A percentile compares a stretch with the other conserved stretches of the same genome.
Evolutionary conservation across 2,113 vertebrate genomes (phyloP).

Genomic region (Lophochroa leadbeateri): DNA sequence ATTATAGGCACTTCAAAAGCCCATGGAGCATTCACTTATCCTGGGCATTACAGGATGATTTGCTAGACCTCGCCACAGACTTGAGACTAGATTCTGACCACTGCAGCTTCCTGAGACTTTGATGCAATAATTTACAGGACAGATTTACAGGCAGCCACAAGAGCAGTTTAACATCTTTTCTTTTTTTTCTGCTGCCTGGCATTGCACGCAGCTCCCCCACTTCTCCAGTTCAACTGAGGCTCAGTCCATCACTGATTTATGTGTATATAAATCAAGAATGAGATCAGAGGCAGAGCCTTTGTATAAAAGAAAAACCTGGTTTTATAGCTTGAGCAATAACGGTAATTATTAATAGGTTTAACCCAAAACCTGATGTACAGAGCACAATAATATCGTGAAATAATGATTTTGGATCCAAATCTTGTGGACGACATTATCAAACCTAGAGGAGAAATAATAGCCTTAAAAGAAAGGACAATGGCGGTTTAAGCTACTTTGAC

Average conservation of each 20-base stretch:
- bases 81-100: background rate
- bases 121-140: conserved; percentile 13
- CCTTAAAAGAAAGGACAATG: background rate
- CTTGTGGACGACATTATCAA: background rate
- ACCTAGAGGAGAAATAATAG: background rate
- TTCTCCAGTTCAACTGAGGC: background rate
- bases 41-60: background rate
- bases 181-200: background rate
- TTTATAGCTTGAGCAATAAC: background rate
- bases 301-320: background rate
- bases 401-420: background rate
- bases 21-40: background rate
- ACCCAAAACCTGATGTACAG: background rate
- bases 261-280: conserved; percentile 3
- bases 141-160: background rate
- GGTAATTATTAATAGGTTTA: background rate
- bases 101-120: background rate
- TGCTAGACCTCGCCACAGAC: background rate
- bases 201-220: fast-evolving
- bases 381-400: background rate
- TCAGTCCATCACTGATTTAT: background rate
- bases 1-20: background rate
- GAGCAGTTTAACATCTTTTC: background rate
- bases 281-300: background rate
- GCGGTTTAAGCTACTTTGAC: background rate